These are phyloP conservation scores for Palaemon carinicauda DNA, from an alignment of 1,140 invertebrate genomes.

Conservation along the genomic window DNA sequence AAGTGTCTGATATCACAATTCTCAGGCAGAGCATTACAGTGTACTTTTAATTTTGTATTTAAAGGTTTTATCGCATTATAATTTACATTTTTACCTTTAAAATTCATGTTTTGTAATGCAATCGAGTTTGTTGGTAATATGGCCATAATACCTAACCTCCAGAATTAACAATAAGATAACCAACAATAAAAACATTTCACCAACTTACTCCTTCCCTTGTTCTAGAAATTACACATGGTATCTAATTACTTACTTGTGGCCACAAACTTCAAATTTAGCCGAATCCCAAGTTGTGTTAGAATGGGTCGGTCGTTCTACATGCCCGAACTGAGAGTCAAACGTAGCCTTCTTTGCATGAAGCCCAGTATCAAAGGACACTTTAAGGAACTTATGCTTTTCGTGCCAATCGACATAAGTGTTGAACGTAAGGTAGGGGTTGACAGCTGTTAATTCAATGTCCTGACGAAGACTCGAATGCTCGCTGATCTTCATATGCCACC, in stretches of 20 bases:
- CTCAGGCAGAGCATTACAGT: too few relatives aligned
- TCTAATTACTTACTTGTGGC: slow-evolving; percentile 62
- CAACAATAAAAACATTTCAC: too few relatives aligned
- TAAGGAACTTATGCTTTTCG: slow-evolving; percentile 69
- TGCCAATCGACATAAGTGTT: slow-evolving; percentile 67
- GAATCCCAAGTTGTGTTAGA: slow-evolving; percentile 71
- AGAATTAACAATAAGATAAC: too few relatives aligned
- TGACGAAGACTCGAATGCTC: slow-evolving; percentile 41
- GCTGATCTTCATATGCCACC: slow-evolving; percentile 41
- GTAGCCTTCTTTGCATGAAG: slow-evolving; percentile 62
- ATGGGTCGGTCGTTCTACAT: slow-evolving; percentile 67
- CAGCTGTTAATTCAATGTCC: slow-evolving; percentile 59
- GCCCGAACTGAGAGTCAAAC: slow-evolving; percentile 70
- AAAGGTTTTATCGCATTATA: too few relatives aligned
- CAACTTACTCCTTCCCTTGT: neutral
- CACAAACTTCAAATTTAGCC: slow-evolving; percentile 70
- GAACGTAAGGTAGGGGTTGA: slow-evolving; percentile 66
- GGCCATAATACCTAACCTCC: too few relatives aligned
- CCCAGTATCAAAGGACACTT: slow-evolving; percentile 60
- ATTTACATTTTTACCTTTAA: too few relatives aligned
- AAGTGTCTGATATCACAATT: too few relatives aligned
- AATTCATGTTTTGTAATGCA: too few relatives aligned
- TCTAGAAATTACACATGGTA: slow-evolving; percentile 30
- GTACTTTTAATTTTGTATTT: too few relatives aligned
- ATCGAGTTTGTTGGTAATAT: too few relatives aligned